phyloP scores from a whole-genome alignment of 2,113 vertebrate genomes.

The Cephalopterus ornatus region DNA sequence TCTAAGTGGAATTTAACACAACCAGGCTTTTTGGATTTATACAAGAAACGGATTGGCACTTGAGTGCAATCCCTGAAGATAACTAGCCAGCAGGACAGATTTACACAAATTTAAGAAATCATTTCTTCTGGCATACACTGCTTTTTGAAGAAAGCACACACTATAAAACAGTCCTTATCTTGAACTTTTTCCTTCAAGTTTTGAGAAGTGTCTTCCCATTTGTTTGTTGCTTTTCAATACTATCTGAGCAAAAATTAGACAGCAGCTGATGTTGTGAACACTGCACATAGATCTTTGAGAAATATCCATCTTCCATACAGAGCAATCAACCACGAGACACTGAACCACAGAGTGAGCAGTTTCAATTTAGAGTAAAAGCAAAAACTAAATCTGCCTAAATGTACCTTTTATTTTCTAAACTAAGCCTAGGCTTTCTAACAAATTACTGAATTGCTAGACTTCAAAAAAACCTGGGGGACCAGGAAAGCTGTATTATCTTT shows the following conservation, averaged over 20 bases:
- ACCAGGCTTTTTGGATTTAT: not conserved
- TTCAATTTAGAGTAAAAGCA: not conserved
- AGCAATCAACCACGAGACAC: not conserved
- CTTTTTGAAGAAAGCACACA: not conserved
- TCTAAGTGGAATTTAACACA: not conserved
- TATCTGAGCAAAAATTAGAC: not conserved
- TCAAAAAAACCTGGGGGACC: not conserved
- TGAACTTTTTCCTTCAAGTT: not conserved
- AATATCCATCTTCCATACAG: not conserved
- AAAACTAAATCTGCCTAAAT: not conserved
- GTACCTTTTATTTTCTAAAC: not conserved
- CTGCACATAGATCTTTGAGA: not conserved
- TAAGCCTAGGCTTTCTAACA: not conserved
- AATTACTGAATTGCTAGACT: not conserved
- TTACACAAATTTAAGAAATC: not conserved
- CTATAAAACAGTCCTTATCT: not conserved
- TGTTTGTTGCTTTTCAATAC: not conserved
- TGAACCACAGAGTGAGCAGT: not conserved
- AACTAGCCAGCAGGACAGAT: not conserved
- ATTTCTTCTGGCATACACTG: not conserved
- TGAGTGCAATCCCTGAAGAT: not conserved
- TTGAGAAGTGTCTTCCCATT: not conserved
- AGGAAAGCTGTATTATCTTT: not conserved
- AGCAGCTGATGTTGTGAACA: not conserved
- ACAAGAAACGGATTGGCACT: not conserved